Evolutionary conservation across 2,888 invertebrate species (phyloP).

Genomic region (Cantharis flavilabris): DNA sequence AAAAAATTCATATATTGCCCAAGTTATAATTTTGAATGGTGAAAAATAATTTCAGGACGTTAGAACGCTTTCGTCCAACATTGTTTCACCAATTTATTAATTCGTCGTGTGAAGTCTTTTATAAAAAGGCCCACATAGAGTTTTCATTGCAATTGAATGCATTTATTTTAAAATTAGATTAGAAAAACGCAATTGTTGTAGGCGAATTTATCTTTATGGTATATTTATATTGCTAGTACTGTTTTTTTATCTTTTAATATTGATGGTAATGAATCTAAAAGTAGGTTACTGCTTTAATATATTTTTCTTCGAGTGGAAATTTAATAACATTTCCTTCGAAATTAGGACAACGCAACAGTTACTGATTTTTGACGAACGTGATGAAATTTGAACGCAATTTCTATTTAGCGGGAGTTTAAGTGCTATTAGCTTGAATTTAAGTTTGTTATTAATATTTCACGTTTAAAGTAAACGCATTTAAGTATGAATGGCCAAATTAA

Average conservation of each 20-base stretch:
- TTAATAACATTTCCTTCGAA: not conserved
- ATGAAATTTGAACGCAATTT: not conserved
- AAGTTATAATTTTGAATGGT: no score
- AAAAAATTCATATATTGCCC: no score
- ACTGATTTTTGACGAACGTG: not conserved
- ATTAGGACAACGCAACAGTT: not conserved
- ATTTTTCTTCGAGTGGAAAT: not conserved
- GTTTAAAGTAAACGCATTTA: not conserved
- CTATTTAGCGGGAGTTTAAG: not conserved
- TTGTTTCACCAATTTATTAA: no score
- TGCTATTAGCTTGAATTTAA: no score
- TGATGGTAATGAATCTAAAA: not conserved
- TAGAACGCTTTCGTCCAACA: no score
- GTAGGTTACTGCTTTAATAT: not conserved
- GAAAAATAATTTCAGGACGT: no score
- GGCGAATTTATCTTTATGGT: conserved; percentile 17
- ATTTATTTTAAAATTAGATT: not conserved
- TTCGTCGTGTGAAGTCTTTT: no score
- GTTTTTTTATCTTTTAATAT: not conserved
- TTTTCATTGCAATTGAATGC: not conserved
- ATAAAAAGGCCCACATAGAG: not conserved
- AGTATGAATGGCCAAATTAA: not conserved
- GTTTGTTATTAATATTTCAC: no score
- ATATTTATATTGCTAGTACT: not conserved
- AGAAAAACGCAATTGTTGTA: conserved; percentile 17